Evolutionary conservation across 2,113 vertebrate species (phyloP).

Genomic region (Myiozetetes cayanensis): DNA sequence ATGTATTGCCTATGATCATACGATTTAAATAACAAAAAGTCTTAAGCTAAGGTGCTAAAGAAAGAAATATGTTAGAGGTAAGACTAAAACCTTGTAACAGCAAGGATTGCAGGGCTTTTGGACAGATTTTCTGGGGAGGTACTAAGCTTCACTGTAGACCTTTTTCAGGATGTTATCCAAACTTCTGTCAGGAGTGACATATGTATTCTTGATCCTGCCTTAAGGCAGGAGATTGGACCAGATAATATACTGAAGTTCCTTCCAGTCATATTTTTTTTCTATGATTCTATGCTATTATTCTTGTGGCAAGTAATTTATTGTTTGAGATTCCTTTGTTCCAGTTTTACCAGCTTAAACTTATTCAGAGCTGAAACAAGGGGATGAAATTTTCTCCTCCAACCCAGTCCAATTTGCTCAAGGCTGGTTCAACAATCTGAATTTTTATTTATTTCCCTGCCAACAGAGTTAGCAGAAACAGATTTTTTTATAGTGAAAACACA

Average conservation of each 20-base stretch:
- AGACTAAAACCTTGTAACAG: neutral
- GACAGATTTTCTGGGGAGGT: neutral
- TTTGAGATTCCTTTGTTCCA: conserved; percentile 6
- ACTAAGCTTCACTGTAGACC: neutral
- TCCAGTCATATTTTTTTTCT: neutral
- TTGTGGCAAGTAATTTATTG: conserved; percentile 14
- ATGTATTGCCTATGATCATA: neutral
- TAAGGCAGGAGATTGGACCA: neutral
- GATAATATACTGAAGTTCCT: neutral
- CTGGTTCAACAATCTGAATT: neutral
- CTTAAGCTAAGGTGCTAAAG: neutral
- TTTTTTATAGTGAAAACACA: neutral
- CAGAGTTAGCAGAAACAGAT: neutral
- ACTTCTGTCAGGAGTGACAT: neutral
- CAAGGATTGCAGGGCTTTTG: neutral
- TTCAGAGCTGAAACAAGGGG: neutral
- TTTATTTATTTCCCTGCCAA: conserved; percentile 20
- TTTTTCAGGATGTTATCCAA: neutral
- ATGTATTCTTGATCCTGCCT: neutral
- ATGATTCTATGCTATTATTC: neutral
- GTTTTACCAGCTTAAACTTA: neutral
- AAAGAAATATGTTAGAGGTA: neutral
- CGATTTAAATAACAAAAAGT: neutral
- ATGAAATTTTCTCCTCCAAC: neutral
- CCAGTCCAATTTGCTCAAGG: neutral